Conservation (phyloP, 2,113 vertebrate genomes). For the Anguilla japonica region DNA sequence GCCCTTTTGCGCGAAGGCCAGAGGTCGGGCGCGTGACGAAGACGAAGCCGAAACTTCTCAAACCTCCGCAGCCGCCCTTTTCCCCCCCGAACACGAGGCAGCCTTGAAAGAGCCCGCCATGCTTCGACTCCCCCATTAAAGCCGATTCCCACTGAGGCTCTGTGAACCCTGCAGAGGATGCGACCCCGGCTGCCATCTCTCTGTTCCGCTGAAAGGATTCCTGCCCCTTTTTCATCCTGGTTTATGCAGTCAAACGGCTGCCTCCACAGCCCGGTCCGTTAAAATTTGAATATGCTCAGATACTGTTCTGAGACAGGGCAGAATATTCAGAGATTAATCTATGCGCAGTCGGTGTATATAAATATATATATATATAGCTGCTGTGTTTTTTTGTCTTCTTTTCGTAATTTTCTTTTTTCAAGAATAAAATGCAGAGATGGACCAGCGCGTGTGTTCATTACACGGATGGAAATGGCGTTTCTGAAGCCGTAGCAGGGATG, state of each 20-base stretch:
- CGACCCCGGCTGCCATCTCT: neutral
- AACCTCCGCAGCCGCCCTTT: neutral
- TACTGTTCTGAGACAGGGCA: neutral
- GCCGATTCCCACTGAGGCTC: neutral
- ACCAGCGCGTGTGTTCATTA: neutral
- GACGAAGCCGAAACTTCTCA: neutral
- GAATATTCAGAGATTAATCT: neutral
- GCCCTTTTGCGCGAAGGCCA: slow-evolving; percentile 12
- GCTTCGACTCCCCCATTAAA: slow-evolving; percentile 17
- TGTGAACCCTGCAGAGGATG: neutral
- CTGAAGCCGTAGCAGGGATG: neutral
- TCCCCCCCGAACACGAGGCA: slow-evolving; percentile 8
- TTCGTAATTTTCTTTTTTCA: neutral
- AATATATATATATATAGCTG: neutral
- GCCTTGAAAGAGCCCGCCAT: neutral
- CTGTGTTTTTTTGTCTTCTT: neutral
- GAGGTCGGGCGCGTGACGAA: neutral
- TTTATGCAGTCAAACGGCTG: neutral
- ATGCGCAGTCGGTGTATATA: neutral
- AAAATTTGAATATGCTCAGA: slow-evolving; percentile 16
- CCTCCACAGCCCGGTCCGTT: neutral
- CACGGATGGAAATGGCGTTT: neutral
- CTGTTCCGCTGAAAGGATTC: neutral
- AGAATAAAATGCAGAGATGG: neutral
- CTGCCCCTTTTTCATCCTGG: slow-evolving; percentile 1